phyloP scores from a whole-genome alignment of 2,888 invertebrate species.

The Cyclophora punctaria region DNA sequence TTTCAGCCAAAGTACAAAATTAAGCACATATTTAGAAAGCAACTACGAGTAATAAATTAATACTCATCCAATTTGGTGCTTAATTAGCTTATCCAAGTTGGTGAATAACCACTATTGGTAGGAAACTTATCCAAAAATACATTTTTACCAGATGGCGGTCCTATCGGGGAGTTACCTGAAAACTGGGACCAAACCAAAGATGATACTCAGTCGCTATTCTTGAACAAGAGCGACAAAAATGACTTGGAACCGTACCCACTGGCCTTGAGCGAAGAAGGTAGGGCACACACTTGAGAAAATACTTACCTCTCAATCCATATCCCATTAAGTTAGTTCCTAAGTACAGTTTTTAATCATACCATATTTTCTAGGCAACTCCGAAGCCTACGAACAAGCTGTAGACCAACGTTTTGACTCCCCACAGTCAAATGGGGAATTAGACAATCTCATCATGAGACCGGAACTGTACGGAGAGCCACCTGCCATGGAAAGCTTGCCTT shows the following conservation, averaged over 20 bases:
- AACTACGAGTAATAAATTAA: too few species aligned
- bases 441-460: slow-evolving; percentile 78
- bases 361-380: slow-evolving; percentile 51
- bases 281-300: too few species aligned
- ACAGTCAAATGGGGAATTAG: slow-evolving; percentile 59
- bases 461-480: slow-evolving; percentile 77
- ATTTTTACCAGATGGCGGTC: slow-evolving; percentile 49
- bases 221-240: slow-evolving; percentile 73
- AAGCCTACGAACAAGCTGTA: slow-evolving; percentile 57
- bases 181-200: slow-evolving; percentile 74
- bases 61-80: too few species aligned
- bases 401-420: slow-evolving; percentile 58
- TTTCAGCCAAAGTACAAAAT: too few species aligned
- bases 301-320: too few species aligned
- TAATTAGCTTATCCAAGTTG: too few species aligned
- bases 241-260: slow-evolving; percentile 70
- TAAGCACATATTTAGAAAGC: too few species aligned
- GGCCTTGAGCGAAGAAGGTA: slow-evolving; percentile 72
- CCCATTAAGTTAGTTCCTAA: too few species aligned
- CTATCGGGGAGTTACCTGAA: slow-evolving; percentile 66
- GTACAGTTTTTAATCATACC: background rate
- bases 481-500: slow-evolving; percentile 58
- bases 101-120: too few species aligned
- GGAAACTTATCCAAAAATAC: background rate
- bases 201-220: slow-evolving; percentile 67